Percentiles rank a stretch among this genome's conserved stretches.
phyloP scores from a whole-genome alignment of 2,113 vertebrate species.

The Alosa alosa region DNA sequence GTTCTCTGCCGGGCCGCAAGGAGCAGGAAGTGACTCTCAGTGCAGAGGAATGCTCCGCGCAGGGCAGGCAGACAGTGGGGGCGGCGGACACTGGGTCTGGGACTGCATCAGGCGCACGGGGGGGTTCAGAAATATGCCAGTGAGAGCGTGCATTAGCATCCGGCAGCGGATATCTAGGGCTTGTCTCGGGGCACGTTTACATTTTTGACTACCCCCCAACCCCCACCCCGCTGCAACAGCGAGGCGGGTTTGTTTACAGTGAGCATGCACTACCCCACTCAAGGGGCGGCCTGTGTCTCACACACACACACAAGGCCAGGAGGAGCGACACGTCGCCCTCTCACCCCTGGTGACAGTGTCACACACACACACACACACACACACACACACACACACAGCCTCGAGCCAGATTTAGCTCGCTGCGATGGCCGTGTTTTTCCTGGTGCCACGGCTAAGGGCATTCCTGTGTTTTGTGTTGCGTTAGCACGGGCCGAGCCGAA shows the following conservation, averaged over 20 bases:
- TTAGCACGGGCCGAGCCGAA: not conserved
- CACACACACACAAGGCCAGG: not conserved
- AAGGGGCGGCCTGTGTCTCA: not conserved
- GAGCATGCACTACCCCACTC: not conserved
- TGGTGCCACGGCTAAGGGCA: slow-evolving; percentile 61
- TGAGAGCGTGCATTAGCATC: not conserved
- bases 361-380: too few relatives aligned
- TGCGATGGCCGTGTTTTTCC: slow-evolving; percentile 52
- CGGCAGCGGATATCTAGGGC: slow-evolving; percentile 25
- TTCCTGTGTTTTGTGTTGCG: not conserved
- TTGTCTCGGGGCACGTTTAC: slow-evolving; percentile 43
- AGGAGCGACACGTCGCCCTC: too few relatives aligned
- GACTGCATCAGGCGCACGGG: not conserved
- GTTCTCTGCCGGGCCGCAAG: slow-evolving; percentile 43
- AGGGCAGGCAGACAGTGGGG: slow-evolving; percentile 36
- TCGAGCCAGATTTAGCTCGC: not conserved
- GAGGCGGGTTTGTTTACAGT: not conserved
- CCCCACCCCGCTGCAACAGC: not conserved
- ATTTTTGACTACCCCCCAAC: slow-evolving; percentile 22
- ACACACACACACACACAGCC: not conserved
- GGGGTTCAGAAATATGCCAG: not conserved
- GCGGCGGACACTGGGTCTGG: slow-evolving; percentile 25
- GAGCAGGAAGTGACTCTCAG: slow-evolving; percentile 63
- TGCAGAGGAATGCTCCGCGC: slow-evolving; percentile 53
- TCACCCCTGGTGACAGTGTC: not conserved